Evolutionary conservation across 2,888 invertebrate species (phyloP).

Genomic region (Brachypterus glaber): DNA sequence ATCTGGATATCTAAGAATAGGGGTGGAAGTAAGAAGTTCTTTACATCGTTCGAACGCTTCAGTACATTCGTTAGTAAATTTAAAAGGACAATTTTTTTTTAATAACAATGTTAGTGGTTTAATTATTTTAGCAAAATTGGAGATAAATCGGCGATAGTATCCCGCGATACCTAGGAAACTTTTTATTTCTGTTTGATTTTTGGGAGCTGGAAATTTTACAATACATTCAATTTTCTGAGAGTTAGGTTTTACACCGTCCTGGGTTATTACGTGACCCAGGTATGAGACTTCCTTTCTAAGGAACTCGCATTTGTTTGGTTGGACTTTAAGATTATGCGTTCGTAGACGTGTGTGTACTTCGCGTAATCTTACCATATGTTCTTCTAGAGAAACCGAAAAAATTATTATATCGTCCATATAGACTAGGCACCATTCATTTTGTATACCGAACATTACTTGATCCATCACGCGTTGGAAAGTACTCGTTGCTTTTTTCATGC

Average conservation of each 20-base stretch:
- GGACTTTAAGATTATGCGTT: constrained; percentile 25
- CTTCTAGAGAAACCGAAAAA: constrained; percentile 16
- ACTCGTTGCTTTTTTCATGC: constrained; percentile 19
- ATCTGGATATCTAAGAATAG: constrained; percentile 22
- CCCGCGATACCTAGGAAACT: constrained; percentile 28
- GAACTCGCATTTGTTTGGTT: constrained; percentile 29
- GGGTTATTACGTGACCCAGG: constrained; percentile 23
- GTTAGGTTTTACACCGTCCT: constrained; percentile 25
- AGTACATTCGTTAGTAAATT: constrained; percentile 16
- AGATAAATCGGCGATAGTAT: constrained; percentile 32
- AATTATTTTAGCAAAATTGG: constrained; percentile 22
- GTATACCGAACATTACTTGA: constrained; percentile 17
- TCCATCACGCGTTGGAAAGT: constrained; percentile 23
- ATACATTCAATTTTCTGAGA: constrained; percentile 19
- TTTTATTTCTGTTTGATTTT: constrained; percentile 17
- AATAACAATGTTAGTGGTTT: constrained; percentile 24
- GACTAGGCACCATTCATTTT: constrained; percentile 21
- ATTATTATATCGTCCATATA: constrained; percentile 30
- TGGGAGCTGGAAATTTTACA: constrained; percentile 19
- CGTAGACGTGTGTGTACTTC: too few relatives aligned
- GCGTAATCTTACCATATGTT: constrained; percentile 21
- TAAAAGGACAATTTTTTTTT: constrained; percentile 18
- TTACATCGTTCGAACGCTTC: constrained; percentile 17
- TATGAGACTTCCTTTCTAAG: constrained; percentile 23
- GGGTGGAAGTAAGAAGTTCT: constrained; percentile 13